Evolutionary conservation across 2,888 invertebrate species (phyloP).

Genomic region (Atethmia centrago): DNA sequence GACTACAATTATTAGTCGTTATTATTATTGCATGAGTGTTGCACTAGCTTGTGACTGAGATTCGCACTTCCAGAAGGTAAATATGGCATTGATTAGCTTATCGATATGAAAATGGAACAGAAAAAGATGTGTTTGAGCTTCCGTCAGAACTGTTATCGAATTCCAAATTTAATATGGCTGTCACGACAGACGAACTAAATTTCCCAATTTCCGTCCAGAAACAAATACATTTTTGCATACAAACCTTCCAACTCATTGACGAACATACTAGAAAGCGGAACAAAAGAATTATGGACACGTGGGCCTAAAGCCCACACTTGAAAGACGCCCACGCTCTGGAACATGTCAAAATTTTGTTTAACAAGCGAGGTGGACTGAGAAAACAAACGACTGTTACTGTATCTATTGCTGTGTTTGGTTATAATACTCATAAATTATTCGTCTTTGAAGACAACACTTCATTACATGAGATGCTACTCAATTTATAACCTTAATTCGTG

Average conservation of each 20-base stretch:
- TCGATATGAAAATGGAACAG: neutral
- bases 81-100: neutral
- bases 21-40: neutral
- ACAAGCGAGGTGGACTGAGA: slow-evolving; percentile 79
- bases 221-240: slow-evolving; percentile 81
- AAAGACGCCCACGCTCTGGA: slow-evolving; percentile 78
- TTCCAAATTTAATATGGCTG: slow-evolving; percentile 67
- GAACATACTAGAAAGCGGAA: slow-evolving; percentile 77
- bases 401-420: slow-evolving; percentile 76
- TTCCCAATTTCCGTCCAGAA: slow-evolving; percentile 67
- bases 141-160: slow-evolving; percentile 35
- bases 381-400: slow-evolving; percentile 82
- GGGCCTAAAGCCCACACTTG: slow-evolving; percentile 77
- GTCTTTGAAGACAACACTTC: slow-evolving; percentile 37
- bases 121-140: too few relatives aligned
- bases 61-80: neutral
- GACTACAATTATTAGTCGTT: neutral
- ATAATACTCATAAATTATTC: slow-evolving; percentile 81
- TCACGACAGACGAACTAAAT: slow-evolving; percentile 64
- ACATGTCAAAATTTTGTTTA: slow-evolving; percentile 82
- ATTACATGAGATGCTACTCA: slow-evolving; percentile 14
- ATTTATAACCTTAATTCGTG: slow-evolving; percentile 41
- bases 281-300: slow-evolving; percentile 83
- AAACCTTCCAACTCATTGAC: slow-evolving; percentile 73
- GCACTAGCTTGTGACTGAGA: neutral